These are phyloP conservation scores for Calephelis nemesis DNA, from an alignment of 1,140 invertebrate species.

Conservation along the genomic window DNA sequence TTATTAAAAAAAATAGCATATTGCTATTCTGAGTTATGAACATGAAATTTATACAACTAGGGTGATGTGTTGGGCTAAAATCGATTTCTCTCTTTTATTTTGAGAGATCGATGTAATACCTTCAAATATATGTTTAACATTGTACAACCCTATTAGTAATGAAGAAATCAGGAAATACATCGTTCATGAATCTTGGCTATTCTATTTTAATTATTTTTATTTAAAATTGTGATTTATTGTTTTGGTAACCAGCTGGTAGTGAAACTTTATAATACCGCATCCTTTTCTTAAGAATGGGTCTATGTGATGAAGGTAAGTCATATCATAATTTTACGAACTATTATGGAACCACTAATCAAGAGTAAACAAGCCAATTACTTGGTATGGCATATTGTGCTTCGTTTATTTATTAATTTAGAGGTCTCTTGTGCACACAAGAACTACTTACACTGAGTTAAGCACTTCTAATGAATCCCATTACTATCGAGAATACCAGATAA, in stretches of 20 bases:
- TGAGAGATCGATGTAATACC: not conserved
- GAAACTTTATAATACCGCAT: not conserved
- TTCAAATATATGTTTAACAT: too few relatives aligned
- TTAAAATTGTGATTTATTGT: constrained; percentile 18
- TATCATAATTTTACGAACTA: constrained; percentile 25
- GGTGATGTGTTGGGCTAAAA: too few relatives aligned
- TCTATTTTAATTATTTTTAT: not conserved
- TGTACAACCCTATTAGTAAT: too few relatives aligned
- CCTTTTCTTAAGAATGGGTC: constrained; percentile 47
- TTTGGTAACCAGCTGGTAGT: constrained; percentile 21
- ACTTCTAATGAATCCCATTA: too few relatives aligned
- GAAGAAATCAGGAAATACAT: not conserved
- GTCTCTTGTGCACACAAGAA: not conserved
- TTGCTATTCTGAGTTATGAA: too few relatives aligned
- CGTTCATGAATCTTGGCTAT: constrained; percentile 1
- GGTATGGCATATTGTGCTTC: constrained; percentile 36
- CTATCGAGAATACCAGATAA: not conserved
- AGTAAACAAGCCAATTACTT: constrained; percentile 65
- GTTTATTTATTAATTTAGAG: constrained; percentile 25
- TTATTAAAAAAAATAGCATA: too few relatives aligned
- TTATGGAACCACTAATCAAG: constrained; percentile 24
- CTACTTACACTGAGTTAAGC: not conserved
- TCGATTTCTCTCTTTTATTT: not conserved
- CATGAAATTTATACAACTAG: too few relatives aligned
- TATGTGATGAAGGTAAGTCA: constrained; percentile 65